phyloP scores from a whole-genome alignment of 2,797 vertebrate genomes.

The Nothura maculosa region DNA sequence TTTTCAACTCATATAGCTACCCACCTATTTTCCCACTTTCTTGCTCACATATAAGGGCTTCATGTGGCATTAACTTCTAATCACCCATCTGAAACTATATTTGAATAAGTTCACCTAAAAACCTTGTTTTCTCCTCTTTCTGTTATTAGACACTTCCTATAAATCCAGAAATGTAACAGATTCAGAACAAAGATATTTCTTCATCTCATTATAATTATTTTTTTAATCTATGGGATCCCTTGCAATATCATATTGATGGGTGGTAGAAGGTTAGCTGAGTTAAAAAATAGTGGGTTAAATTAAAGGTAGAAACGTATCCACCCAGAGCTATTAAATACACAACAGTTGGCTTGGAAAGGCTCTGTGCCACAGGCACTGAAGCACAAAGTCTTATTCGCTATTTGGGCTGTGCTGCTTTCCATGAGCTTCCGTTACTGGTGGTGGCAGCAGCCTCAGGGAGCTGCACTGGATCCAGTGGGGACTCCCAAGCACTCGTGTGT shows the following conservation, averaged over 20 bases:
- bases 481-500: accelerated
- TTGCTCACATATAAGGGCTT: constrained; percentile 1
- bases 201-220: background rate
- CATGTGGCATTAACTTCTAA: background rate
- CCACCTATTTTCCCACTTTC: background rate
- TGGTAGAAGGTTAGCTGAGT: background rate
- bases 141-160: background rate
- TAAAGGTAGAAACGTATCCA: background rate
- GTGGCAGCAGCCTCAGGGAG: background rate
- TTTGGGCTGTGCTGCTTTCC: background rate
- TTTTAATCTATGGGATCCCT: background rate
- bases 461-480: background rate
- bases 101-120: background rate
- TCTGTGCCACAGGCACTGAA: background rate
- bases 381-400: background rate
- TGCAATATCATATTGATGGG: background rate
- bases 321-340: background rate
- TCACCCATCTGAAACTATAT: constrained; percentile 2
- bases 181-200: background rate
- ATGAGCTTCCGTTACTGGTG: too few species aligned
- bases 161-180: background rate
- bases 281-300: background rate
- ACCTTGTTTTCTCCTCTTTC: background rate
- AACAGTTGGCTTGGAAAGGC: background rate
- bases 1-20: background rate